A percentile compares a stretch with the other conserved stretches of the same genome.
phyloP scores from a whole-genome alignment of 2,888 invertebrate genomes.

The Tipula confusa region DNA sequence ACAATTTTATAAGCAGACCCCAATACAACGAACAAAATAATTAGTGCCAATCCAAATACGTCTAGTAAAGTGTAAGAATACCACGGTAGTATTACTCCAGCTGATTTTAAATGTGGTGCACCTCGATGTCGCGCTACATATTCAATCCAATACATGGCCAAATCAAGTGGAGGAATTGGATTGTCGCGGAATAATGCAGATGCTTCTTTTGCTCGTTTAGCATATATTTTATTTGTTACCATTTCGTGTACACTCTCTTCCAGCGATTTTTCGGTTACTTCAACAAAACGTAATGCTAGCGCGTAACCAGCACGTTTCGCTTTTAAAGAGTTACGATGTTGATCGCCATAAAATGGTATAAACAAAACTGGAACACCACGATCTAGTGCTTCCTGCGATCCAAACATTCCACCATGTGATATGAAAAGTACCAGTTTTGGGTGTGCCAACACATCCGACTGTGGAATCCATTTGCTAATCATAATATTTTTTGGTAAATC shows the following conservation, averaged over 20 bases:
- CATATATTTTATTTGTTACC: slow-evolving; percentile 45
- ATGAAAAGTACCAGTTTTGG: slow-evolving; percentile 50
- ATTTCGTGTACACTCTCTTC: slow-evolving; percentile 45
- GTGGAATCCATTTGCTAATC: slow-evolving; percentile 54
- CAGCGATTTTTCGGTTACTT: slow-evolving; percentile 43
- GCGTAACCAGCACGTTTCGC: slow-evolving; percentile 46
- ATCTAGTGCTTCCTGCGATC: slow-evolving; percentile 50
- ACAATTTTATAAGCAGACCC: background rate
- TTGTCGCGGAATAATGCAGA: slow-evolving; percentile 48
- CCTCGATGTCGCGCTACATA: slow-evolving; percentile 50
- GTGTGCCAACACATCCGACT: slow-evolving; percentile 52
- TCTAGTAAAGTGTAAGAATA: slow-evolving; percentile 49
- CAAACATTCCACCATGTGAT: slow-evolving; percentile 50
- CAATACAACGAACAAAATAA: background rate
- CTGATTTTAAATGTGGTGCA: slow-evolving; percentile 46
- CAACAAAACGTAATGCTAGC: slow-evolving; percentile 43
- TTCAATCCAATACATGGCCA: slow-evolving; percentile 51
- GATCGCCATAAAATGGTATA: slow-evolving; percentile 40
- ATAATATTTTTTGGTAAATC: slow-evolving; percentile 49
- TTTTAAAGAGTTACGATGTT: slow-evolving; percentile 47
- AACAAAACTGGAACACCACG: slow-evolving; percentile 50
- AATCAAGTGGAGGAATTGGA: slow-evolving; percentile 44
- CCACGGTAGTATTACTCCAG: slow-evolving; percentile 46
- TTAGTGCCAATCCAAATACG: slow-evolving; percentile 36
- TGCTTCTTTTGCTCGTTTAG: slow-evolving; percentile 42